Evolutionary conservation across 2,113 vertebrate genomes (phyloP).

Genomic region (Ptilonorhynchus violaceus): DNA sequence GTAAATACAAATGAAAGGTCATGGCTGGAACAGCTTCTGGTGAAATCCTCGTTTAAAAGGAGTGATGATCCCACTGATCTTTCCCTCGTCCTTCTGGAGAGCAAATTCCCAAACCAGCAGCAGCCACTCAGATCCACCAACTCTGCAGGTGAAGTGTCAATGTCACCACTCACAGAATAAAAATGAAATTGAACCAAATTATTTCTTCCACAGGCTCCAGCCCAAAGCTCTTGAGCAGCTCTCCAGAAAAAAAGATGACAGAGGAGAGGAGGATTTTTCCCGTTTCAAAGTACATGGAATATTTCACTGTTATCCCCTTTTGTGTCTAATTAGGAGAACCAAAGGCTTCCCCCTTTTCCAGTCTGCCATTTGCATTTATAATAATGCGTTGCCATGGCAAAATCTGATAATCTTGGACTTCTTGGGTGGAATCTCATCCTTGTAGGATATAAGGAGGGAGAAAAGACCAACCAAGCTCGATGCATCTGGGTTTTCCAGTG

Average conservation of each 20-base stretch:
- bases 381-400: constrained; percentile 49
- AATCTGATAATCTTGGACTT: constrained; percentile 33
- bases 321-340: constrained; percentile 28
- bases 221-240: neutral
- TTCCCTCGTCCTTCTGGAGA: neutral
- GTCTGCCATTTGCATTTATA: constrained; percentile 47
- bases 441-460: neutral
- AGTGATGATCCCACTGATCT: neutral
- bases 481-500: neutral
- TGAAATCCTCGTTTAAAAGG: neutral
- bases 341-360: neutral
- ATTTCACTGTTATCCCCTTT: neutral
- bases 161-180: neutral
- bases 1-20: constrained; percentile 12
- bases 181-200: neutral
- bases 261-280: neutral
- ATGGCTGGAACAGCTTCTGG: neutral
- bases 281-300: neutral
- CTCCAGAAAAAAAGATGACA: neutral
- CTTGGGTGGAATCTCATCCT: neutral
- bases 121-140: neutral
- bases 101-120: neutral
- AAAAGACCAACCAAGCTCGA: neutral
- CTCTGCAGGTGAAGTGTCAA: neutral
- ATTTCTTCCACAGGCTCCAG: neutral